Evolutionary conservation across 2,888 invertebrate genomes (phyloP).

Genomic region (Frankliniella intonsa): DNA sequence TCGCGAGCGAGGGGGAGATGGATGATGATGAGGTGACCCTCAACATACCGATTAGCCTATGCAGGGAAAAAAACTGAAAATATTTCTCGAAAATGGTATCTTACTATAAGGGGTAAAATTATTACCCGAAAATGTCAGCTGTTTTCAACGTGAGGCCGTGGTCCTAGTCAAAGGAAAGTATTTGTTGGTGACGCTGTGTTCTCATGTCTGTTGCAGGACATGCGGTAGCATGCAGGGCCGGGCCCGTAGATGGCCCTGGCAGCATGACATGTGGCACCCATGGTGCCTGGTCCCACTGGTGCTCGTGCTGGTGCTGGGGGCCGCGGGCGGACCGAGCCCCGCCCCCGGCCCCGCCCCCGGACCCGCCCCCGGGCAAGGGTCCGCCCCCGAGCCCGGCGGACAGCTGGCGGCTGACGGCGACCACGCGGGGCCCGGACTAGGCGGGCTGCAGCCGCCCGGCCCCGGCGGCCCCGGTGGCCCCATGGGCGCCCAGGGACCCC

Average conservation of each 20-base stretch:
- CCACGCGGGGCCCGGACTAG: background rate
- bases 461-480: background rate
- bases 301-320: background rate
- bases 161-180: too few species aligned
- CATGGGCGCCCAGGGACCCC: background rate
- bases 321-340: background rate
- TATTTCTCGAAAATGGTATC: too few species aligned
- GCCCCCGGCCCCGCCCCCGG: background rate
- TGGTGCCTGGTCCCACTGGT: background rate
- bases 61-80: too few species aligned
- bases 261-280: background rate
- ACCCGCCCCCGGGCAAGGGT: background rate
- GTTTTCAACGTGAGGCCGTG: too few species aligned
- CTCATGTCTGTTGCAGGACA: conserved; percentile 10
- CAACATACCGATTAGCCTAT: too few species aligned
- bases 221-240: background rate
- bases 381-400: too few species aligned
- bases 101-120: too few species aligned
- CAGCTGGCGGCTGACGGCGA: background rate
- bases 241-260: background rate
- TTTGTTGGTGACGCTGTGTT: too few species aligned
- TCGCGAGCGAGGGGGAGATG: too few species aligned
- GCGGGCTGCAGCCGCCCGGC: background rate
- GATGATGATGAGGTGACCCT: too few species aligned
- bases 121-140: too few species aligned